A percentile compares a stretch with the other conserved stretches of the same genome.
Conservation (phyloP, 30 jellyfish, hydroid and myxozoan genomes). For the Turritopsis rubra region DNA sequence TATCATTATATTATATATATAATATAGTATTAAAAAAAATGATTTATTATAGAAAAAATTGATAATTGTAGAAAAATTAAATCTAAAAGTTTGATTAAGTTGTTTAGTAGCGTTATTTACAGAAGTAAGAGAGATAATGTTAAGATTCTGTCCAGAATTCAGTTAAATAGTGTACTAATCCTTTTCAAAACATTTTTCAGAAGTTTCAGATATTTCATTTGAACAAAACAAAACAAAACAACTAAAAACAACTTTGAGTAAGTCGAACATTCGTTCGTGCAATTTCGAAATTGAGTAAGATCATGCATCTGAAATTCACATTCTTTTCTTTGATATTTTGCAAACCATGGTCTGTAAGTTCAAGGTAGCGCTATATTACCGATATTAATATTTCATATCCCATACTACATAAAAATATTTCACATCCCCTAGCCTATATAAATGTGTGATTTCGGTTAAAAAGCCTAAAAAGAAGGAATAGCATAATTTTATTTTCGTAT, state of each 20-base stretch:
- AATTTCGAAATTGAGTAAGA: too few relatives aligned
- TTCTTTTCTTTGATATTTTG: neutral
- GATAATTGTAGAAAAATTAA: neutral
- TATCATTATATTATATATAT: too few relatives aligned
- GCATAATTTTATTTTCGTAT: neutral
- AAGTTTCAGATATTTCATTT: too few relatives aligned
- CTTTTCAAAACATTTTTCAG: neutral
- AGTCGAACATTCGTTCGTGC: too few relatives aligned
- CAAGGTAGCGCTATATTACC: too few relatives aligned
- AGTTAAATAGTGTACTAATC: neutral
- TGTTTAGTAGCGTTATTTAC: neutral
- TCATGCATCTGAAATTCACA: neutral
- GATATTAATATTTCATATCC: neutral
- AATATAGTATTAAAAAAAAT: too few relatives aligned
- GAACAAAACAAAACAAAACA: too few relatives aligned
- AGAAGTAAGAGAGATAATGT: neutral
- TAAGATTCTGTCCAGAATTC: neutral
- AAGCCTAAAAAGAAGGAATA: neutral
- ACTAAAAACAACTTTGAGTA: neutral
- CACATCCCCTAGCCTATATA: neutral
- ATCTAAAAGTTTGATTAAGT: neutral
- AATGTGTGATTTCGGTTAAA: neutral
- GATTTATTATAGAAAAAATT: too few relatives aligned
- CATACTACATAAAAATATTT: too few relatives aligned
- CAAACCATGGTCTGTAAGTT: too few relatives aligned